A percentile compares a stretch with the other conserved stretches of the same genome.
These are phyloP conservation scores for Parazoanthus darwini DNA, from an alignment of 92 coral and sea anemone species.

Conservation along the genomic window DNA sequence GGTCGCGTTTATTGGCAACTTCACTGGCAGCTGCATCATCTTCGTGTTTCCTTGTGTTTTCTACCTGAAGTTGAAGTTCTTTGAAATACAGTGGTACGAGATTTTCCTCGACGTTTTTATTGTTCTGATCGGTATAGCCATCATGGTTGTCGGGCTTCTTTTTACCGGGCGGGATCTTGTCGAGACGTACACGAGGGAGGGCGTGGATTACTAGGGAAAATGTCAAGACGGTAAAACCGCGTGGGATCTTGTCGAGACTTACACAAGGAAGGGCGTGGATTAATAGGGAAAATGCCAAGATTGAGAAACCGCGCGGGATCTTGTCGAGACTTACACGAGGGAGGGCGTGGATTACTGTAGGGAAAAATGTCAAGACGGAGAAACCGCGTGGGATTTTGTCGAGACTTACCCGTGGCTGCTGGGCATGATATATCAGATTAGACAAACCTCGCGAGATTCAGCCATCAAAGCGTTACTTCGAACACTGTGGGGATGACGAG, in stretches of 20 bases:
- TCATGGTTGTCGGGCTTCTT: constrained; percentile 64
- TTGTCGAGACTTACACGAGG: constrained; percentile 34
- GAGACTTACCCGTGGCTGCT: constrained; percentile 12
- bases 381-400: not conserved
- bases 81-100: constrained; percentile 62
- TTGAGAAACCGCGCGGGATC: constrained; percentile 44
- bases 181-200: constrained; percentile 34
- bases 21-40: constrained; percentile 70
- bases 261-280: not conserved
- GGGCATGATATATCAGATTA: constrained; percentile 10
- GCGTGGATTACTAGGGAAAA: constrained; percentile 19
- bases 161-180: constrained; percentile 53
- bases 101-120: constrained; percentile 64
- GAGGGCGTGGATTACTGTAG: constrained; percentile 33
- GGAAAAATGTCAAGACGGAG: not conserved
- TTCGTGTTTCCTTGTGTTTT: constrained; percentile 79
- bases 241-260: not conserved
- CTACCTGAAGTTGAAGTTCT: constrained; percentile 64
- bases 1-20: constrained; percentile 78
- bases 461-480: not conserved
- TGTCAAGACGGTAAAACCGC: too few relatives aligned
- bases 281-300: too few relatives aligned
- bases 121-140: constrained; percentile 62
- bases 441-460: not conserved
- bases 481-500: too few relatives aligned